A percentile compares a stretch with the other conserved stretches of the same genome.
Evolutionary conservation across 2,797 vertebrate species (phyloP).

Genomic region (Onychomys arenicola): DNA sequence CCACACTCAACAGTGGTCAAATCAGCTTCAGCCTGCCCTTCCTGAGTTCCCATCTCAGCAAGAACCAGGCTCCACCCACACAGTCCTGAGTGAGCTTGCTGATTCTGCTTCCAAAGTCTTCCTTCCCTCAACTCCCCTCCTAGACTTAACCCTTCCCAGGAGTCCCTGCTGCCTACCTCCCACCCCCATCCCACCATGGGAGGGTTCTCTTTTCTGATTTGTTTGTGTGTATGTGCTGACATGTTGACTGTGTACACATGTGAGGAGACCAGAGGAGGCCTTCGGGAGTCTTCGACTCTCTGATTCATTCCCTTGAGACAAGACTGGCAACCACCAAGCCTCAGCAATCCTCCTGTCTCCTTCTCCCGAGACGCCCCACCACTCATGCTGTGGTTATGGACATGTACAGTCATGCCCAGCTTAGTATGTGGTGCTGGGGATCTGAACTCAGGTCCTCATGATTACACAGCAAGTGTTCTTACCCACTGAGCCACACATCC

Average conservation of each 20-base stretch:
- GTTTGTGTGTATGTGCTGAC: not conserved
- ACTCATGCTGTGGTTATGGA: not conserved
- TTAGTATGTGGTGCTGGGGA: not conserved
- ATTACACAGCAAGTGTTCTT: not conserved
- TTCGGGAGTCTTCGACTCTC: not conserved
- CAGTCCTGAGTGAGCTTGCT: not conserved
- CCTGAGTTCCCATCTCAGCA: not conserved
- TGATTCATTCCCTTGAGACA: not conserved
- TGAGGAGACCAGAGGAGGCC: not conserved
- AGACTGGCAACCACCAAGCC: not conserved
- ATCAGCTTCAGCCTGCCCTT: not conserved
- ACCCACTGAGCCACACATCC: no score
- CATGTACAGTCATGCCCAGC: not conserved
- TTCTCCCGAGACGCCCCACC: not conserved
- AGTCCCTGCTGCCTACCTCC: not conserved
- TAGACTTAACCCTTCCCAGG: not conserved
- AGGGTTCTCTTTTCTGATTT: no score
- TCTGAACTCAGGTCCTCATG: not conserved
- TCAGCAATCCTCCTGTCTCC: not conserved
- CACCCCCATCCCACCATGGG: not conserved
- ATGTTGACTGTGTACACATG: no score
- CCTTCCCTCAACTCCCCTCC: not conserved
- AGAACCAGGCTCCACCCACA: not conserved
- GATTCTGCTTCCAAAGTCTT: not conserved
- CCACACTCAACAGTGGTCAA: not conserved